Evolutionary conservation across 2,797 vertebrate genomes (phyloP).

Genomic region (Sebastes paucispinis): DNA sequence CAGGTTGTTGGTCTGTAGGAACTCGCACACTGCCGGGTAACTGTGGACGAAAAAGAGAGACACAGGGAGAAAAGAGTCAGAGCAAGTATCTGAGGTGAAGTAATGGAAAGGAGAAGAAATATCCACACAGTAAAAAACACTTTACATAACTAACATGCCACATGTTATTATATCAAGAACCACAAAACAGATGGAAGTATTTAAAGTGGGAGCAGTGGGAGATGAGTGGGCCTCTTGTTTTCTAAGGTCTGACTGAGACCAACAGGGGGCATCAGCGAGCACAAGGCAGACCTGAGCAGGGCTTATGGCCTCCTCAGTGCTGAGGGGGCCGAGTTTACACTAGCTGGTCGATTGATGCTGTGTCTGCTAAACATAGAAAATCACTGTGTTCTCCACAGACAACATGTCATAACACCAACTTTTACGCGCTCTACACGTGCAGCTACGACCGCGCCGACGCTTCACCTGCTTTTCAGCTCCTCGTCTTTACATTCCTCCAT

Average conservation of each 20-base stretch:
- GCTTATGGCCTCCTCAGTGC: conserved; percentile 17
- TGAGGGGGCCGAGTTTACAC: conserved; percentile 30
- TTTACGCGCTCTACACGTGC: neutral
- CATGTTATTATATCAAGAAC: conserved; percentile 3
- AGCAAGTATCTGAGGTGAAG: neutral
- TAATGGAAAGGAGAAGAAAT: neutral
- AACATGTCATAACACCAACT: conserved; percentile 16
- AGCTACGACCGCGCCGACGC: neutral
- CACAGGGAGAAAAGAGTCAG: neutral
- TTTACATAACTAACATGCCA: neutral
- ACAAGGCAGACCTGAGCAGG: neutral
- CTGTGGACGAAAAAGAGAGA: conserved; percentile 67
- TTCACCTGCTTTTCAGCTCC: conserved; percentile 2
- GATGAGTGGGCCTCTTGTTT: conserved; percentile 30
- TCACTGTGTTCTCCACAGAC: conserved; percentile 9
- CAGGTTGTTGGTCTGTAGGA: conserved; percentile 98
- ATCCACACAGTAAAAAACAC: neutral
- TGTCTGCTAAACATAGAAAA: conserved; percentile 51
- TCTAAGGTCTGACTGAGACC: conserved; percentile 20
- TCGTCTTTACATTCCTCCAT: conserved; percentile 1
- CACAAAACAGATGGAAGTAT: conserved; percentile 15
- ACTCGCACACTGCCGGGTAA: conserved; percentile 98
- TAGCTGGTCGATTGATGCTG: conserved; percentile 39
- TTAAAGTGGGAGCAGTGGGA: conserved; percentile 2
- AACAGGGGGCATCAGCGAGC: conserved; percentile 58